Percentiles rank a stretch among this genome's conserved stretches.
phyloP scores from a whole-genome alignment of 2,113 vertebrate genomes.

The Sander vitreus region DNA sequence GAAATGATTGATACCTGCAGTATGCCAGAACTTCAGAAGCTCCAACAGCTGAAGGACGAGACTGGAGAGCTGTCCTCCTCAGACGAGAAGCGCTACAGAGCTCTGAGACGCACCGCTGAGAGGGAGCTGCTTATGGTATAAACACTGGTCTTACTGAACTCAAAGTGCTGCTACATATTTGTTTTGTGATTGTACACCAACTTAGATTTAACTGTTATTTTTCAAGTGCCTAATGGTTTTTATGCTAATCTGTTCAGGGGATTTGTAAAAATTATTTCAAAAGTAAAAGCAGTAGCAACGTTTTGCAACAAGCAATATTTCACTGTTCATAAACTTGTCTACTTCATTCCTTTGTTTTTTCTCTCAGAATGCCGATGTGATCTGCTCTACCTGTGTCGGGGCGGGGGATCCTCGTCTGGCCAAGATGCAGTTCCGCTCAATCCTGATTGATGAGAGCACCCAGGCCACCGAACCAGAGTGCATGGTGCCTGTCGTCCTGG shows the following conservation, averaged over 20 bases:
- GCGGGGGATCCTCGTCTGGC: conserved; percentile 93
- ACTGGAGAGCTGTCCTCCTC: conserved; percentile 94
- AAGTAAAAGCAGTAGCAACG: not conserved
- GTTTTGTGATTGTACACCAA: not conserved
- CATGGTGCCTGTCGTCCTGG: conserved; percentile 95
- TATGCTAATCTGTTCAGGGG: not conserved
- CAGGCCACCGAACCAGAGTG: conserved; percentile 96
- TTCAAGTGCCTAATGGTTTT: not conserved
- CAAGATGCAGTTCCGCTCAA: conserved; percentile 97
- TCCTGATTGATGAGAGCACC: conserved; percentile 95
- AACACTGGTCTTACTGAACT: not conserved
- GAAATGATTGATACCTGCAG: conserved; percentile 68
- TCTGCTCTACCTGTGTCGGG: conserved; percentile 95
- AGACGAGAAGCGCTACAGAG: conserved; percentile 94
- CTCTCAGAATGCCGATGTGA: conserved; percentile 92
- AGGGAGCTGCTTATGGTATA: conserved; percentile 93
- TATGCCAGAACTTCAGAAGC: conserved; percentile 95
- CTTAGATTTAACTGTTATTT: not conserved
- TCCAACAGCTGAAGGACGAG: conserved; percentile 96
- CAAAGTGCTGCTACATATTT: not conserved
- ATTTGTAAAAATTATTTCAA: not conserved
- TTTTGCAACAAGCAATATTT: not conserved
- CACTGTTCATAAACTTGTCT: not conserved
- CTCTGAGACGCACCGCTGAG: conserved; percentile 93
- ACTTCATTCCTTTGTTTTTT: not conserved